Conservation (phyloP, 2,113 vertebrate genomes). For the chimpanzee (Pan troglodytes) region DNA sequence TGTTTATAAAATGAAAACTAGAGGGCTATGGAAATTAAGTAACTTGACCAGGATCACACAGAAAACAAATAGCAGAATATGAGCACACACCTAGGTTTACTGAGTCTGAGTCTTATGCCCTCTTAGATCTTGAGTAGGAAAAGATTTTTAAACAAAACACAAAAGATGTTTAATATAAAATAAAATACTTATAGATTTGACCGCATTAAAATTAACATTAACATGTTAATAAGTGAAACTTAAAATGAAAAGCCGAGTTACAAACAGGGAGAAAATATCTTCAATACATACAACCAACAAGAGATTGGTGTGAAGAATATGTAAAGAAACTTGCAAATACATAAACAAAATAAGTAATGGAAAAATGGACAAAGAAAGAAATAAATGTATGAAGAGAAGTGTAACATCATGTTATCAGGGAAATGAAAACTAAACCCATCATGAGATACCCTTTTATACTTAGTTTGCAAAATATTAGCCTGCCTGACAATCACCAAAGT, state of each 20-base stretch:
- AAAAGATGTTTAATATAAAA: not conserved
- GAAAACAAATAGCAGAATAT: not conserved
- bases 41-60: not conserved
- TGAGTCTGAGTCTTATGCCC: not conserved
- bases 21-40: not conserved
- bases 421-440: not conserved
- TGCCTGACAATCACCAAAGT: not conserved
- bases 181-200: not conserved
- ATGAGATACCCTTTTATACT: not conserved
- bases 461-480: not conserved
- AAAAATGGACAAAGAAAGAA: not conserved
- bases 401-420: not conserved
- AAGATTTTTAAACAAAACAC: not conserved
- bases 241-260: not conserved
- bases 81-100: not conserved
- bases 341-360: not conserved
- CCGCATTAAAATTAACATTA: not conserved
- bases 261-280: not conserved
- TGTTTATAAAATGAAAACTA: not conserved
- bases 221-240: not conserved
- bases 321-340: not conserved
- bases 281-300: not conserved
- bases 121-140: not conserved
- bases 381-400: not conserved
- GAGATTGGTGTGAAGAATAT: not conserved